Conservation (phyloP, 2,797 vertebrate genomes). For the Gymnodraco acuticeps region DNA sequence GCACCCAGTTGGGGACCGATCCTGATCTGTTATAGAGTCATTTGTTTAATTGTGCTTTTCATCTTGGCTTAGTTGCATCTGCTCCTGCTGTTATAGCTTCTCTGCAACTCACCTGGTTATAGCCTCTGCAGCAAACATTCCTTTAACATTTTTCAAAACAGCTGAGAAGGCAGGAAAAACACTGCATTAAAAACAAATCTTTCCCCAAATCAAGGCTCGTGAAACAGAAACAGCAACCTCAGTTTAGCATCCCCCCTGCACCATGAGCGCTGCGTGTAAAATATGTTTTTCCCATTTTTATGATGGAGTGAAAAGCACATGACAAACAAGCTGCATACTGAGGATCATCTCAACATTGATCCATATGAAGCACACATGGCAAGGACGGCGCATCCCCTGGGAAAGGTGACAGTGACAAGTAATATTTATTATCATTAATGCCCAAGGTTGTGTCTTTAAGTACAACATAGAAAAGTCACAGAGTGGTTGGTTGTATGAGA, state of each 20-base stretch:
- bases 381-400: background rate
- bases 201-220: conserved; percentile 53
- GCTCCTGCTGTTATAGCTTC: conserved; percentile 56
- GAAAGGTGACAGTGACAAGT: conserved; percentile 13
- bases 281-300: background rate
- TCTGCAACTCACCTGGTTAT: conserved; percentile 68
- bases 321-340: conserved; percentile 5
- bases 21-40: conserved; percentile 65
- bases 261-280: conserved; percentile 12
- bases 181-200: conserved; percentile 71
- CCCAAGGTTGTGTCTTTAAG: conserved; percentile 5
- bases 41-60: conserved; percentile 73
- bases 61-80: conserved; percentile 57
- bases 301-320: conserved; percentile 26
- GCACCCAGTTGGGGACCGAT: conserved; percentile 68
- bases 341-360: conserved; percentile 17
- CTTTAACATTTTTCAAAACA: conserved; percentile 70
- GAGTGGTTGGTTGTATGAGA: background rate
- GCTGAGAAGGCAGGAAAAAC: conserved; percentile 77
- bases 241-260: conserved; percentile 39
- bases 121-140: conserved; percentile 74
- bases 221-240: conserved; percentile 44
- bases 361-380: background rate
- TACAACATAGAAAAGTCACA: conserved; percentile 19
- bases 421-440: conserved; percentile 4